A percentile compares a stretch with the other conserved stretches of the same genome.
Conservation (phyloP, 2,113 vertebrate genomes). For the Willisornis vidua region DNA sequence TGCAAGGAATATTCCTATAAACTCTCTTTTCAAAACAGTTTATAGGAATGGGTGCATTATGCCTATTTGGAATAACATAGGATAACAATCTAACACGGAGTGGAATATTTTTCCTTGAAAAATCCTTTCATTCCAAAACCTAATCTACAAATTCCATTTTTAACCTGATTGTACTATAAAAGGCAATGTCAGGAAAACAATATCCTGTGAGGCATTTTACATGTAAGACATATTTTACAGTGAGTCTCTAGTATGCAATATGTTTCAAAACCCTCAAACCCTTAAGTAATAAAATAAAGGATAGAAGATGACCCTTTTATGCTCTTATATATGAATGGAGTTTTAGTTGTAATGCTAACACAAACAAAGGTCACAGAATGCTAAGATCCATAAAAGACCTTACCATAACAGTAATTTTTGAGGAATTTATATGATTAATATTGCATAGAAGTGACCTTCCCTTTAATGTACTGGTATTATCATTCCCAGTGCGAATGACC, state of each 20-base stretch:
- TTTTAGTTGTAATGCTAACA: constrained; percentile 17
- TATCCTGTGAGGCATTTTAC: not conserved
- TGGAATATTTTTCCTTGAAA: not conserved
- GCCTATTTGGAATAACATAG: not conserved
- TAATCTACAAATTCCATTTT: not conserved
- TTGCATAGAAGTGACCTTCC: constrained; percentile 28
- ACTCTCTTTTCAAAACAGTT: not conserved
- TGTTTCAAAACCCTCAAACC: not conserved
- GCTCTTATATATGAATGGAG: not conserved
- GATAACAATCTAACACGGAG: not conserved
- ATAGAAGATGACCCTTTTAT: not conserved
- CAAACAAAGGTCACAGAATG: constrained; percentile 17
- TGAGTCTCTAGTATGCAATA: not conserved
- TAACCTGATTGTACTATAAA: not conserved
- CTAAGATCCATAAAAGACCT: not conserved
- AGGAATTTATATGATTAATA: constrained; percentile 21
- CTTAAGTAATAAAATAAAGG: not conserved
- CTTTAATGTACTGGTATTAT: constrained; percentile 10
- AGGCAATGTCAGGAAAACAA: not conserved
- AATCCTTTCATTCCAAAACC: not conserved
- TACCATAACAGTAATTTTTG: not conserved
- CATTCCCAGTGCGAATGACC: not conserved
- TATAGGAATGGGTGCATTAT: not conserved
- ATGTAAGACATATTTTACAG: not conserved
- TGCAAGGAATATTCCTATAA: no score